Conservation (phyloP, 2,113 vertebrate species). For the Xenopus borealis region DNA sequence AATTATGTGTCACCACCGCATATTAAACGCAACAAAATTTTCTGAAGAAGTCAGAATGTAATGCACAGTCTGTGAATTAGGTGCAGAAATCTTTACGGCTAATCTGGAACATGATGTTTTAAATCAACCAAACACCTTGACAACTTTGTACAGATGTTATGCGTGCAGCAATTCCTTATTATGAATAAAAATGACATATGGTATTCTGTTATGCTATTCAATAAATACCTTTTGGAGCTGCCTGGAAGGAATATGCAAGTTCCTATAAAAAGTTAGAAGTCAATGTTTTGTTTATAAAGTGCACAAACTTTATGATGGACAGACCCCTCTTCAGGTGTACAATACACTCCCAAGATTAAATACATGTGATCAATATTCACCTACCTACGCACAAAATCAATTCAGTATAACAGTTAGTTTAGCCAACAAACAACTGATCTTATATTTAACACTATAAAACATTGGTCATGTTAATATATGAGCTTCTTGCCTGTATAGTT, state of each 20-base stretch:
- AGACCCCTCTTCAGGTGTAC: no score
- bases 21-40: conserved; percentile 30
- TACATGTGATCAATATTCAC: no score
- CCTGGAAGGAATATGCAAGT: not conserved
- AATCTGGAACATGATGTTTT: conserved; percentile 37
- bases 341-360: no score
- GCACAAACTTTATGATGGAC: no score
- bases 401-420: no score
- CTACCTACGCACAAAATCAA: no score
- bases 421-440: no score
- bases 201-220: conserved; percentile 16
- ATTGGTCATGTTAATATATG: no score
- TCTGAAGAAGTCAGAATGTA: conserved; percentile 31
- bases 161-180: conserved; percentile 29
- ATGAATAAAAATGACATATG: conserved; percentile 35
- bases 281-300: no score
- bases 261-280: not conserved
- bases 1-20: conserved; percentile 36
- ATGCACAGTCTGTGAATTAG: conserved; percentile 34
- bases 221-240: conserved; percentile 29
- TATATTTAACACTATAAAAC: no score
- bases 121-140: conserved; percentile 36
- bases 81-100: conserved; percentile 26
- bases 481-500: no score
- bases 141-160: conserved; percentile 31